Evolutionary conservation across 2,797 vertebrate species (phyloP).

Genomic region (Acomys russatus): DNA sequence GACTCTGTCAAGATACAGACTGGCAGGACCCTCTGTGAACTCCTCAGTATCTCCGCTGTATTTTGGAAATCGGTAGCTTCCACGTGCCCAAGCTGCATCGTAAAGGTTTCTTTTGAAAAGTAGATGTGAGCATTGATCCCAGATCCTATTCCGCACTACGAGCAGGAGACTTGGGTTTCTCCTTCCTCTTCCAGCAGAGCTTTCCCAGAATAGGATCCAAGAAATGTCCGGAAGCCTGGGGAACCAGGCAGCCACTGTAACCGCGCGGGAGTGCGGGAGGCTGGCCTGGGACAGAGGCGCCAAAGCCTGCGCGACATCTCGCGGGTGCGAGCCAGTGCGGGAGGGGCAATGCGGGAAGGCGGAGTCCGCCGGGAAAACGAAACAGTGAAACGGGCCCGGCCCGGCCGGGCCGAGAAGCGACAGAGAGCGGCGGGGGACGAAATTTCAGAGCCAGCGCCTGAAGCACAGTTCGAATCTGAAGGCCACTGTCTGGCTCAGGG

Average conservation of each 20-base stretch:
- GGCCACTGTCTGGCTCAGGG: neutral
- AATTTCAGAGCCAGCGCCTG: neutral
- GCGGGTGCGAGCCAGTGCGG: fast-evolving
- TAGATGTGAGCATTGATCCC: no score
- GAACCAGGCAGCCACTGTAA: fast-evolving
- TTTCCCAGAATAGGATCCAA: fast-evolving
- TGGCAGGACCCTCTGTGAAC: neutral
- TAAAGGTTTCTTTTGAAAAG: neutral
- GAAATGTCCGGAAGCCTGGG: neutral
- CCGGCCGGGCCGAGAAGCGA: fast-evolving
- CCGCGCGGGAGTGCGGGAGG: fast-evolving
- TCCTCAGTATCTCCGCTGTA: neutral
- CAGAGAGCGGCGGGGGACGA: fast-evolving
- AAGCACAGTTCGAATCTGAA: neutral
- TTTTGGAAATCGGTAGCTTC: neutral
- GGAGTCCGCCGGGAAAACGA: constrained; percentile 73
- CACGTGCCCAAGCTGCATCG: neutral
- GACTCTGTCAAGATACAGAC: neutral
- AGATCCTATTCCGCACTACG: fast-evolving
- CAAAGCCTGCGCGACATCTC: fast-evolving
- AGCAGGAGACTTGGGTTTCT: neutral
- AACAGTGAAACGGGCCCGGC: neutral
- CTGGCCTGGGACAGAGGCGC: fast-evolving
- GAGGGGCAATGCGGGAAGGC: neutral
- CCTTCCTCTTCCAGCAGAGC: fast-evolving